Evolutionary conservation across 2,888 invertebrate genomes (phyloP).

Genomic region (Listrodromus nycthemerus): DNA sequence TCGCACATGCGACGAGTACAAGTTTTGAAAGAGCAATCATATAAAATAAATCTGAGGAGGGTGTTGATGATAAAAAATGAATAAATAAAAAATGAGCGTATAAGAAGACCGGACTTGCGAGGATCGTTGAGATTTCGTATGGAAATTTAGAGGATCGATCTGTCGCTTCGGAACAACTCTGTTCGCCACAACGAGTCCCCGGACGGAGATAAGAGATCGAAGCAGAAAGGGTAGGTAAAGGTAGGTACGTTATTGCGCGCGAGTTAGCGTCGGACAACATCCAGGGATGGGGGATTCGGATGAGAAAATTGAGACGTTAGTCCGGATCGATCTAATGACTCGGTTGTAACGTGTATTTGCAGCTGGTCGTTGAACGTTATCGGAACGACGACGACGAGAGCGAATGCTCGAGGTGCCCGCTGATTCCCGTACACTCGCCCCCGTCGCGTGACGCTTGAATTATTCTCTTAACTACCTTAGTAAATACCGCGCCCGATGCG

Average conservation of each 20-base stretch:
- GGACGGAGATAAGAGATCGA: conserved; percentile 45
- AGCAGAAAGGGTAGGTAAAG: conserved; percentile 41
- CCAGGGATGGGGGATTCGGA: conserved; percentile 20
- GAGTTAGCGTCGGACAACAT: background rate
- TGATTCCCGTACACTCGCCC: conserved; percentile 30
- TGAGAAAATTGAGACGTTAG: conserved; percentile 67
- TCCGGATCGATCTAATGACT: conserved; percentile 64
- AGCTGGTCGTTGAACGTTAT: conserved; percentile 71
- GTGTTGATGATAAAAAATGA: conserved; percentile 13
- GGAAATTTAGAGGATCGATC: conserved; percentile 59
- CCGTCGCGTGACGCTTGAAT: conserved; percentile 65
- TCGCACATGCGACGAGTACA: conserved; percentile 1
- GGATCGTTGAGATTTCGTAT: conserved; percentile 56
- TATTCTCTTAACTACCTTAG: conserved; percentile 57
- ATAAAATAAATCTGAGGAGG: conserved; percentile 8
- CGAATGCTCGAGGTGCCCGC: conserved; percentile 30
- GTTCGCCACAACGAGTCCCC: background rate
- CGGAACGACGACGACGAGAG: conserved; percentile 65
- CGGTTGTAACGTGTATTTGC: conserved; percentile 68
- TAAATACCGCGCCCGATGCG: conserved; percentile 30
- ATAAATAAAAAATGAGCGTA: conserved; percentile 18
- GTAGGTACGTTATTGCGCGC: background rate
- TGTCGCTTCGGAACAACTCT: conserved; percentile 25
- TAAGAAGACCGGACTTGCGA: conserved; percentile 9
- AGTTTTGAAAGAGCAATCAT: conserved; percentile 7